A percentile compares a stretch with the other conserved stretches of the same genome.
These are phyloP conservation scores for Zosterops pallidus DNA, from an alignment of 2,113 vertebrate genomes.

Conservation along the genomic window DNA sequence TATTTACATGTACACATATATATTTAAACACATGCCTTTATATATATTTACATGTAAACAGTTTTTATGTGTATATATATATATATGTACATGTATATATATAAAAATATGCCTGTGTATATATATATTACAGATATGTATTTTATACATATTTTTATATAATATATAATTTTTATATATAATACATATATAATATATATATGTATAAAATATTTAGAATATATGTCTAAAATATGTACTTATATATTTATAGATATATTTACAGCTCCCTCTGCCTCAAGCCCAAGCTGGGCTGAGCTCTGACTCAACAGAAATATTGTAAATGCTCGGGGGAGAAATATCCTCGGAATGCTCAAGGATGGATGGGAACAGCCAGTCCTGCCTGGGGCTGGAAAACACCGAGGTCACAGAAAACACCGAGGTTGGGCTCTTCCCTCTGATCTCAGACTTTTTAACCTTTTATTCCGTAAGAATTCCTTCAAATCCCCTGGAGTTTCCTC, in stretches of 20 bases:
- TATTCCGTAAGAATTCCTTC: accelerated
- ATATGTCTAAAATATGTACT: not conserved
- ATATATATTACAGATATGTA: too few species aligned
- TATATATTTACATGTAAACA: too few species aligned
- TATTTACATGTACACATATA: not conserved
- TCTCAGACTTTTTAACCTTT: not conserved
- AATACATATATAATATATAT: too few species aligned
- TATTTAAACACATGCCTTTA: too few species aligned
- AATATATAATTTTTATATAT: too few species aligned
- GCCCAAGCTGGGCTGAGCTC: not conserved
- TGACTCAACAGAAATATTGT: not conserved
- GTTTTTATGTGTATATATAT: too few species aligned
- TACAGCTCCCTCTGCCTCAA: not conserved
- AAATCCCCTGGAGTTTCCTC: accelerated
- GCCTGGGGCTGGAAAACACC: not conserved
- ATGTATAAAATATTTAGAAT: not conserved
- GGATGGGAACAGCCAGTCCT: not conserved
- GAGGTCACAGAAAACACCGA: not conserved
- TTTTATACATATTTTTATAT: too few species aligned
- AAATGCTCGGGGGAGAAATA: not conserved
- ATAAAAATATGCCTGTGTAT: too few species aligned
- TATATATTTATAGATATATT: not conserved
- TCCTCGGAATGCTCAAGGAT: not conserved
- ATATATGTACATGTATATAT: not conserved
- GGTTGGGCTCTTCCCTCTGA: not conserved